Percentiles rank a stretch among this genome's conserved stretches.
Conservation (phyloP, 2,888 invertebrate genomes). For the Prenolepis imparis region DNA sequence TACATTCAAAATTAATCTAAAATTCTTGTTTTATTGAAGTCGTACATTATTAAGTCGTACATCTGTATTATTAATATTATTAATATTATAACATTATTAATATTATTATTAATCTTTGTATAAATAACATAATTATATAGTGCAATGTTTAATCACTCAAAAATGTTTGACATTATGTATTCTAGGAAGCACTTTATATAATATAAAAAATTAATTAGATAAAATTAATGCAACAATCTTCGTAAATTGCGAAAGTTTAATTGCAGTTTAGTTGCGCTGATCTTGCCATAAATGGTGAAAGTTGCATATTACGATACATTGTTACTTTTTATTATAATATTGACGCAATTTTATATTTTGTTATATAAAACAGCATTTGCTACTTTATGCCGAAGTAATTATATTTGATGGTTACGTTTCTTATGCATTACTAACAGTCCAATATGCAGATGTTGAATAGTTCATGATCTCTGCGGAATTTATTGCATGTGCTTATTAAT, state of each 20-base stretch:
- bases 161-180: neutral
- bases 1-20: conserved; percentile 22
- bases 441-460: neutral
- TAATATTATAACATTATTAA: neutral
- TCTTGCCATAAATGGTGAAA: neutral
- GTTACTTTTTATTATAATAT: neutral
- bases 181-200: neutral
- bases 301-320: neutral
- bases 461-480: neutral
- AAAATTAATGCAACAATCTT: neutral
- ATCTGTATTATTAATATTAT: neutral
- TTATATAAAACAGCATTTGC: neutral
- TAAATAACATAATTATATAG: conserved; percentile 20
- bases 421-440: neutral
- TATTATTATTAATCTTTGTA: conserved; percentile 21
- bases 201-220: conserved; percentile 26
- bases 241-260: conserved; percentile 6
- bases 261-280: neutral
- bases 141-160: neutral
- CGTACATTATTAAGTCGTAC: conserved; percentile 26
- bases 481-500: neutral
- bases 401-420: neutral
- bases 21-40: conserved; percentile 30
- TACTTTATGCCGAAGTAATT: neutral
- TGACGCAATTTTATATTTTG: neutral